Evolutionary conservation across 2,888 invertebrate genomes (phyloP), one percentile per base, ranked within the genome.

Genomic region (Alsophila aescularia): DNA sequence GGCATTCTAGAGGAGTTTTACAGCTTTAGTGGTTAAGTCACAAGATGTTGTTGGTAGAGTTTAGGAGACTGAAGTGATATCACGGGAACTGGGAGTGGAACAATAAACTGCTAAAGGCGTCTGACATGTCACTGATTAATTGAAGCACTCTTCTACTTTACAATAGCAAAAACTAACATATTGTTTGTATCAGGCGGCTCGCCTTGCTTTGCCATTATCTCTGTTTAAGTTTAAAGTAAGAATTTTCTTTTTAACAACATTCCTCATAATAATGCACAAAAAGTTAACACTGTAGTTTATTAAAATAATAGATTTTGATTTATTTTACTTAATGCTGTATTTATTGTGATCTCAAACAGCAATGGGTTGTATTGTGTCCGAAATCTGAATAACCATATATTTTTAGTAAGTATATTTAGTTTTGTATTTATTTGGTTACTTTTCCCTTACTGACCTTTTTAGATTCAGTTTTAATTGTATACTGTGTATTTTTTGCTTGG

Each of bases 341-440:
- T 73, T 71, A 70, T 68, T 60, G 61, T 79, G 83, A 81, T 83
- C 83, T 83, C 82, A 77, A 73, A 69, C 39, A 51, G 27, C 27
- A 29, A 52, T 18, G 8, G 16, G 37, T 71, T 72, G 70, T 67
- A 65, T 64, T 71, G 63, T 66, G 66, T 64, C 67, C 45, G 53
- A 58, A 66, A 68, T 41, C 16, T 31, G 31, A 18, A 6, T 27
- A 41, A 29, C 5, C 10, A n/a, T n/a, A 10, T 8, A 2, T n/a
- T 37, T 18, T 39, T 40, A 52, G 29, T 13, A 31, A 45, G 13
- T 37, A 39, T 44, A n/a, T 37, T 37, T 36, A 32, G 29, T 13
- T 37, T 39, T 35, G 15, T 45, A 16, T n/a, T 2, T 24, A 3
- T n/a, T 24, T 45, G 0, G 7, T 31, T 31, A 16, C 6, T 39